phyloP scores from a whole-genome alignment of 2,113 vertebrate genomes.

The Gyps fulvus region DNA sequence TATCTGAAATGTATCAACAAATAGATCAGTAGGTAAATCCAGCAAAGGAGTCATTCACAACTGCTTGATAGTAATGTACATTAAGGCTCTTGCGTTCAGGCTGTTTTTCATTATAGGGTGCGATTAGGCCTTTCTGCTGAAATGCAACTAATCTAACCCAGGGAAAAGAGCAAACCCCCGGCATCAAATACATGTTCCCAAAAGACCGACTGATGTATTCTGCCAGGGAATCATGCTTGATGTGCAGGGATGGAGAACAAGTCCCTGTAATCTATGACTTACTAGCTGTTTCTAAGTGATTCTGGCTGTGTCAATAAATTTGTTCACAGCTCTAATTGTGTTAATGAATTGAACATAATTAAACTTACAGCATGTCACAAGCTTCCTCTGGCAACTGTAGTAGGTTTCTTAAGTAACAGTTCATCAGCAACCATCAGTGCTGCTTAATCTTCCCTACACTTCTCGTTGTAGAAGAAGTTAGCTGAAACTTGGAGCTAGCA shows the following conservation, averaged over 20 bases:
- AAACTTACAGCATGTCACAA: slow-evolving; percentile 72
- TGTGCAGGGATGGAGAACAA: slow-evolving; percentile 14
- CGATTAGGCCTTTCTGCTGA: slow-evolving; percentile 10
- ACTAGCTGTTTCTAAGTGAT: slow-evolving; percentile 70
- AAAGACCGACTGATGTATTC: slow-evolving; percentile 22
- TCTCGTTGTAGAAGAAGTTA: not conserved
- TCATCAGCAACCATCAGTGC: not conserved
- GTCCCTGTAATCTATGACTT: slow-evolving; percentile 64
- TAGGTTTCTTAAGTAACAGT: slow-evolving; percentile 57
- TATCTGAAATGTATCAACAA: not conserved
- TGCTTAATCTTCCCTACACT: not conserved
- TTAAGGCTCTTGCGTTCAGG: not conserved
- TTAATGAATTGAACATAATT: slow-evolving; percentile 82
- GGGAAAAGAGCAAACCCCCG: not conserved
- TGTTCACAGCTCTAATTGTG: slow-evolving; percentile 76
- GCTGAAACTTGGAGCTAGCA: not conserved
- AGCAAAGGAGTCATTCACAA: not conserved
- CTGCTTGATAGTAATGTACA: not conserved
- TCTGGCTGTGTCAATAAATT: slow-evolving; percentile 75
- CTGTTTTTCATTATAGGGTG: not conserved
- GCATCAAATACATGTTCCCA: not conserved
- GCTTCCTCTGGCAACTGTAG: slow-evolving; percentile 70
- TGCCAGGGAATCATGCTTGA: slow-evolving; percentile 9
- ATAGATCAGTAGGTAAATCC: not conserved
- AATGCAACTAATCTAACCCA: not conserved